Percentiles rank a stretch among this genome's conserved stretches.
phyloP scores from a whole-genome alignment of 2,888 invertebrate genomes.

The Matsumyia berberina region DNA sequence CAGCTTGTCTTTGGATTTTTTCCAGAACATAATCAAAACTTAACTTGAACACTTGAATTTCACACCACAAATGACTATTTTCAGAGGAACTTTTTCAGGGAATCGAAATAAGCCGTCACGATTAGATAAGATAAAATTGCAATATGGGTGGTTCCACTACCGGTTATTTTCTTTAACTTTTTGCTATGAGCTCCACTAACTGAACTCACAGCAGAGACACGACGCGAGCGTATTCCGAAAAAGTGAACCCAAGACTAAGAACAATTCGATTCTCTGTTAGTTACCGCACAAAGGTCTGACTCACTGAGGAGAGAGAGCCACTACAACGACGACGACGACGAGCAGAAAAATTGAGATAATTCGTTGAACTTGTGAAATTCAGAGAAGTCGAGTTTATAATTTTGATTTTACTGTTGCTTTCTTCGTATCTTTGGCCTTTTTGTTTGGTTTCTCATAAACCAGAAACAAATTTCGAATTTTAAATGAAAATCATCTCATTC shows the following conservation, averaged over 20 bases:
- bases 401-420: slow-evolving; percentile 19
- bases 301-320: slow-evolving; percentile 26
- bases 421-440: no score
- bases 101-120: neutral
- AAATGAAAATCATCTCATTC: slow-evolving; percentile 21
- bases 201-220: neutral
- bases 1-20: slow-evolving; percentile 59
- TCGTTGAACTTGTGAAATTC: slow-evolving; percentile 66
- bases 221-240: slow-evolving; percentile 24
- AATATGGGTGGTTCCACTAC: slow-evolving; percentile 1
- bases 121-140: slow-evolving; percentile 46
- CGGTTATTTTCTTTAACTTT: slow-evolving; percentile 11
- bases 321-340: slow-evolving; percentile 2
- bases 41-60: slow-evolving; percentile 23
- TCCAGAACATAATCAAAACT: slow-evolving; percentile 49
- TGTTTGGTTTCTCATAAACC: no score
- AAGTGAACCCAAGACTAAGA: slow-evolving; percentile 7
- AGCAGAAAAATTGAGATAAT: slow-evolving; percentile 43
- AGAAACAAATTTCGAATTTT: no score
- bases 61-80: neutral
- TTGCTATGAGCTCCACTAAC: neutral
- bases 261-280: slow-evolving; percentile 9
- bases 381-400: slow-evolving; percentile 32
- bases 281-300: slow-evolving; percentile 49
- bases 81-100: neutral